A percentile compares a stretch with the other conserved stretches of the same genome.
phyloP scores from a whole-genome alignment of 2,888 invertebrate species.

The Rhabditoides inermis region DNA sequence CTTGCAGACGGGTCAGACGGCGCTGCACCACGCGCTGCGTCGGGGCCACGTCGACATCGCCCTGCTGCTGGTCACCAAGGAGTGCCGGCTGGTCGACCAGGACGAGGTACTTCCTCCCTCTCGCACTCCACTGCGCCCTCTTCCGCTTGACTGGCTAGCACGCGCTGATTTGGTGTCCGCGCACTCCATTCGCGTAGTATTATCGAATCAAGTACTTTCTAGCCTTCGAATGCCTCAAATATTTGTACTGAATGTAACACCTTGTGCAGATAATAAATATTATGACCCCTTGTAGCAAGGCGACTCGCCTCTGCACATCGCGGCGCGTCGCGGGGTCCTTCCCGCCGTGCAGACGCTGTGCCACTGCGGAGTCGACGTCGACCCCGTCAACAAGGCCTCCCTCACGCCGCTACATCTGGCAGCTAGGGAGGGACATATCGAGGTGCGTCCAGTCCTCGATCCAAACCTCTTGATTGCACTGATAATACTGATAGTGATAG shows the following conservation, averaged over 20 bases:
- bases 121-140: not conserved
- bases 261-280: not conserved
- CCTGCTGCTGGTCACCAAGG: constrained; percentile 61
- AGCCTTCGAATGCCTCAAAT: not conserved
- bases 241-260: not conserved
- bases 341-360: constrained; percentile 61
- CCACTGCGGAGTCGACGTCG: constrained; percentile 62
- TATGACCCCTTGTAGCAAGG: constrained; percentile 56
- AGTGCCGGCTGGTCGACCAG: constrained; percentile 60
- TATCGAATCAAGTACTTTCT: not conserved
- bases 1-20: constrained; percentile 57
- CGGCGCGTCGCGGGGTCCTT: constrained; percentile 59
- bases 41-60: constrained; percentile 57
- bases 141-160: too few species aligned
- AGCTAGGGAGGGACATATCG: constrained; percentile 66
- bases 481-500: too few species aligned
- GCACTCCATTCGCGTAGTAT: too few species aligned
- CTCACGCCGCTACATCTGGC: constrained; percentile 65
- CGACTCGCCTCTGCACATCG: constrained; percentile 63
- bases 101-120: constrained; percentile 26
- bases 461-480: too few species aligned
- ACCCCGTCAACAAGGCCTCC: constrained; percentile 60
- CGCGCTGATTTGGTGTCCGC: too few species aligned
- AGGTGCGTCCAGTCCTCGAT: constrained; percentile 66
- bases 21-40: constrained; percentile 62